phyloP scores from a whole-genome alignment of 2,888 invertebrate species.

The Ischnus inquisitorius region DNA sequence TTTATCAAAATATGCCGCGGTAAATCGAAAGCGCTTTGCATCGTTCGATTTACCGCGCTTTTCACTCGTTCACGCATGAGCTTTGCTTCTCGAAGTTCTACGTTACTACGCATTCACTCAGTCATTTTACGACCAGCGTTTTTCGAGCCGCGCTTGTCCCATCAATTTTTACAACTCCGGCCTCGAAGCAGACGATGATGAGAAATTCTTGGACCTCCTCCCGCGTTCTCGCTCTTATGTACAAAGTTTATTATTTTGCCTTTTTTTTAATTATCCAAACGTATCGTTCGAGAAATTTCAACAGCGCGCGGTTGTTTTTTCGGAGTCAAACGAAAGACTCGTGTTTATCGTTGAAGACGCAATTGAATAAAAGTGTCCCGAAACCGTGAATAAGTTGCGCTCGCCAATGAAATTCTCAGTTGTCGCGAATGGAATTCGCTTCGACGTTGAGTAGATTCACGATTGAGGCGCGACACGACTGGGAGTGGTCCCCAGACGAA shows the following conservation, averaged over 20 bases:
- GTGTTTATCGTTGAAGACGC: constrained; percentile 11
- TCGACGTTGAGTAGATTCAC: constrained; percentile 79
- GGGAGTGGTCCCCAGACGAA: constrained; percentile 78
- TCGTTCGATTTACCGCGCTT: constrained; percentile 5
- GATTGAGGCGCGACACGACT: constrained; percentile 75
- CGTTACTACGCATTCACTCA: not conserved
- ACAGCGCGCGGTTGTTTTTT: not conserved
- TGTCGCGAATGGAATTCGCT: constrained; percentile 71
- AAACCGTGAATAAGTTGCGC: not conserved
- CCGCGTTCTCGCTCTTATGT: not conserved
- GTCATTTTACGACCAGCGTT: constrained; percentile 23
- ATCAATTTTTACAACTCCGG: constrained; percentile 46
- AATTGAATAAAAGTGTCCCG: constrained; percentile 11
- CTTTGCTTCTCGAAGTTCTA: constrained; percentile 17
- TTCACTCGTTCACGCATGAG: not conserved
- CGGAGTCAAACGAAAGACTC: not conserved
- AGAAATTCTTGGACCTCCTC: constrained; percentile 7
- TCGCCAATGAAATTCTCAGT: constrained; percentile 42
- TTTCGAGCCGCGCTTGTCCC: not conserved
- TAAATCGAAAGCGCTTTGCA: not conserved
- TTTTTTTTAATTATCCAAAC: not conserved
- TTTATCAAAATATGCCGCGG: not conserved
- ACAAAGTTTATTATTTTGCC: constrained; percentile 1
- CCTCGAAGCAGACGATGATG: not conserved
- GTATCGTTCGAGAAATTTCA: constrained; percentile 11